phyloP scores from a whole-genome alignment of 1,140 invertebrate genomes.

The Philotrypesis tridentata region DNA sequence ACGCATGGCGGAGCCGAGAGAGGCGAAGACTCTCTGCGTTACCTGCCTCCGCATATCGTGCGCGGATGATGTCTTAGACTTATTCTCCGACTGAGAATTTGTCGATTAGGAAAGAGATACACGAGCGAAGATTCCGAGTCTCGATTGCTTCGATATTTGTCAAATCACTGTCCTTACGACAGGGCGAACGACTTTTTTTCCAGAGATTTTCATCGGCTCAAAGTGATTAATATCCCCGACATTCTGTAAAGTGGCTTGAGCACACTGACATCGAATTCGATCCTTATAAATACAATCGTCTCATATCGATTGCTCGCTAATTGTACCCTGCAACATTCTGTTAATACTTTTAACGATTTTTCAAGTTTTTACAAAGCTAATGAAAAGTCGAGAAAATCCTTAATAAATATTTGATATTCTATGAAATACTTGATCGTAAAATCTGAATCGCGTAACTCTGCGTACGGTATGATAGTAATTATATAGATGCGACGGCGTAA shows the following conservation, averaged over 20 bases:
- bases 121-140: not conserved
- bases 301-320: no score
- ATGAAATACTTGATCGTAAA: no score
- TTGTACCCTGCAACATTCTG: no score
- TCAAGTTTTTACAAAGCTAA: no score
- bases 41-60: not conserved
- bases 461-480: no score
- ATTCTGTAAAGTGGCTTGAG: not conserved
- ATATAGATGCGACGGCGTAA: no score
- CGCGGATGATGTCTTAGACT: not conserved
- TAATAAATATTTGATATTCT: no score
- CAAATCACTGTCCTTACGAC: constrained; percentile 20
- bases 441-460: no score
- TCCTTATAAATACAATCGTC: no score
- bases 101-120: constrained; percentile 1
- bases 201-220: not conserved
- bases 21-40: not conserved
- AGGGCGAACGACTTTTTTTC: not conserved
- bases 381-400: no score
- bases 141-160: constrained; percentile 23
- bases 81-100: not conserved
- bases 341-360: no score
- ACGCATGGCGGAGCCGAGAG: not conserved
- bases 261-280: not conserved
- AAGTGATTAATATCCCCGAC: not conserved